Conservation (phyloP, 1,140 invertebrate species). For the Anthonomus grandis region DNA sequence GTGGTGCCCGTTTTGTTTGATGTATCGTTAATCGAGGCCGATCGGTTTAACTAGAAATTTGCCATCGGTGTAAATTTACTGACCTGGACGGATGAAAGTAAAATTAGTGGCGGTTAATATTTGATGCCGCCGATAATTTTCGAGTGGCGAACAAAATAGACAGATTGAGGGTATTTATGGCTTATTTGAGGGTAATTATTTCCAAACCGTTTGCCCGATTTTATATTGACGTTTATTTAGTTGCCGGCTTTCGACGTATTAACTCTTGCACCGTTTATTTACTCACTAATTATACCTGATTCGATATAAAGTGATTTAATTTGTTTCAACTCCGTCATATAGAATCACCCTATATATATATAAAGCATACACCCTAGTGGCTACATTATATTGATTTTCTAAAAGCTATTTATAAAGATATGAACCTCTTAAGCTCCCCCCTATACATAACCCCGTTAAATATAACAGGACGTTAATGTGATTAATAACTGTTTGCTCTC, state of each 20-base stretch:
- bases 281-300: background rate
- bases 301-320: background rate
- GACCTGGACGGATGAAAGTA: conserved; percentile 21
- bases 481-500: background rate
- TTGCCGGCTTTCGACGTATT: background rate
- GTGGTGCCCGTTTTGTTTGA: conserved; percentile 22
- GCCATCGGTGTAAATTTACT: conserved; percentile 21
- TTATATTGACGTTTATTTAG: conserved; percentile 10
- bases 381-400: background rate
- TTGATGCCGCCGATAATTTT: conserved; percentile 22
- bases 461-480: conserved; percentile 1
- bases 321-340: background rate
- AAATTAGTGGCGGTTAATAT: conserved; percentile 23
- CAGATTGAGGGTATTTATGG: conserved; percentile 22
- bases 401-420: background rate
- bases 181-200: conserved; percentile 21
- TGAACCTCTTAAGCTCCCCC: background rate
- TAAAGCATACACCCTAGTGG: background rate
- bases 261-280: background rate
- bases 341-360: background rate
- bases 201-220: background rate
- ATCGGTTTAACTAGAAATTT: conserved; percentile 25
- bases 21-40: conserved; percentile 21
- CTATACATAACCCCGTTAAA: background rate
- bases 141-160: conserved; percentile 23